Conservation (phyloP, 1,140 invertebrate genomes). For the Drosophila pseudoananassae region DNA sequence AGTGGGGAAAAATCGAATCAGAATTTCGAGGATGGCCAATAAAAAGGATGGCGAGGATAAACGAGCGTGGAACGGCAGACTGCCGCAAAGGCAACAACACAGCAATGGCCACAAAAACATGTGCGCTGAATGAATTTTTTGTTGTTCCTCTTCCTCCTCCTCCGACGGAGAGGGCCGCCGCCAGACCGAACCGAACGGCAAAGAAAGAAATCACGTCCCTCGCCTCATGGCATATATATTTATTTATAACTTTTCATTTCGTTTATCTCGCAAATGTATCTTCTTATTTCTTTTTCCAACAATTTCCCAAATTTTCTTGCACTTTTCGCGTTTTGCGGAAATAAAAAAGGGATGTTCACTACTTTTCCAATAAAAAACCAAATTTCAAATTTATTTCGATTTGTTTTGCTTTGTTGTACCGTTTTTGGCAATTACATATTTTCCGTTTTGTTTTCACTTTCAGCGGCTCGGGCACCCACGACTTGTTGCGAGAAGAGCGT, state of each 20-base stretch:
- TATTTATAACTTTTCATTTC: constrained; percentile 82
- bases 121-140: constrained; percentile 54
- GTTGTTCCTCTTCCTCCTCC: not conserved
- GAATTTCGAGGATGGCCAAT: constrained; percentile 46
- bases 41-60: constrained; percentile 76
- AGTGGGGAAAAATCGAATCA: constrained; percentile 73
- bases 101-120: constrained; percentile 67
- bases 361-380: not conserved
- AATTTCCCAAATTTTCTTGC: not conserved
- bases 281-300: constrained; percentile 7
- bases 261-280: constrained; percentile 63
- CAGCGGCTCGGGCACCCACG: constrained; percentile 57
- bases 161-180: too few species aligned
- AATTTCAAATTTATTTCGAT: constrained; percentile 3
- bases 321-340: too few species aligned
- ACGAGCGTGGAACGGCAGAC: constrained; percentile 44
- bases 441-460: constrained; percentile 40
- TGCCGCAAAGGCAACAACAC: constrained; percentile 47
- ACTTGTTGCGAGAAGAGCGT: constrained; percentile 59
- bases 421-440: constrained; percentile 20
- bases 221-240: constrained; percentile 74
- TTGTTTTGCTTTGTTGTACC: constrained; percentile 29
- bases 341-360: too few species aligned
- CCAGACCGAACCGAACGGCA: constrained; percentile 48
- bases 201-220: constrained; percentile 76